Percentiles rank a stretch among this genome's conserved stretches.
These are phyloP conservation scores for Xyliphius kryptos DNA, from an alignment of 2,113 vertebrate species.

Conservation along the genomic window DNA sequence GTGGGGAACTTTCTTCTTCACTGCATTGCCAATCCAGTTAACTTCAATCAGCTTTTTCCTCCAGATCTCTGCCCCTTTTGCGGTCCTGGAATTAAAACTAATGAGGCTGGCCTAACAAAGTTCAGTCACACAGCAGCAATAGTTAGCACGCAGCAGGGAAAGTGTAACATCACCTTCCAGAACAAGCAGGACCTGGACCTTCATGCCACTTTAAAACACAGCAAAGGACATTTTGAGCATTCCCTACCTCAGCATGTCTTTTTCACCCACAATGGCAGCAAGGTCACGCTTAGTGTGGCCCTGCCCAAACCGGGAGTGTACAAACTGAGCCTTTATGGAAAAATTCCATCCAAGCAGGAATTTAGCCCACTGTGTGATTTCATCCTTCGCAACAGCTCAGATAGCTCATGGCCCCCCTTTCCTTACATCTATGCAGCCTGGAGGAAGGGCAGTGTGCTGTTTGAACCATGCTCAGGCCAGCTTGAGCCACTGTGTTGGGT, in stretches of 20 bases:
- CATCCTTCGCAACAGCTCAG: conserved; percentile 27
- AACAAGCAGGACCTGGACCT: conserved; percentile 31
- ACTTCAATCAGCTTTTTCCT: conserved; percentile 56
- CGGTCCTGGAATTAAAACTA: conserved; percentile 44
- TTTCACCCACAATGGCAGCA: conserved; percentile 45
- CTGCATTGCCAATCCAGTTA: conserved; percentile 38
- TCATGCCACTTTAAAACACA: conserved; percentile 23
- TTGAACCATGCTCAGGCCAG: conserved; percentile 49
- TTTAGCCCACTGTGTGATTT: conserved; percentile 51
- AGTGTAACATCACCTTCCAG: conserved; percentile 55
- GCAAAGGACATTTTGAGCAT: conserved; percentile 5
- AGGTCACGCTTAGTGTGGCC: conserved; percentile 36
- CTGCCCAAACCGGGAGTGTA: conserved; percentile 45
- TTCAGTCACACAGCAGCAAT: conserved; percentile 47
- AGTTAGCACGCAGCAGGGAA: conserved; percentile 51
- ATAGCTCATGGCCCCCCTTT: conserved; percentile 46
- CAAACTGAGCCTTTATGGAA: conserved; percentile 51
- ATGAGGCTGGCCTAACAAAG: conserved; percentile 37
- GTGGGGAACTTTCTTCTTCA: conserved; percentile 49
- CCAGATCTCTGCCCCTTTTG: conserved; percentile 46
- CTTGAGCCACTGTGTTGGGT: conserved; percentile 49
- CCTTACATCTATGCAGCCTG: conserved; percentile 43
- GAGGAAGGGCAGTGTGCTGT: conserved; percentile 48
- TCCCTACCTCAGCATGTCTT: conserved; percentile 45
- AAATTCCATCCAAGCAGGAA: conserved; percentile 14